Conservation (phyloP, 2,888 invertebrate genomes). For the Tachina grossa region DNA sequence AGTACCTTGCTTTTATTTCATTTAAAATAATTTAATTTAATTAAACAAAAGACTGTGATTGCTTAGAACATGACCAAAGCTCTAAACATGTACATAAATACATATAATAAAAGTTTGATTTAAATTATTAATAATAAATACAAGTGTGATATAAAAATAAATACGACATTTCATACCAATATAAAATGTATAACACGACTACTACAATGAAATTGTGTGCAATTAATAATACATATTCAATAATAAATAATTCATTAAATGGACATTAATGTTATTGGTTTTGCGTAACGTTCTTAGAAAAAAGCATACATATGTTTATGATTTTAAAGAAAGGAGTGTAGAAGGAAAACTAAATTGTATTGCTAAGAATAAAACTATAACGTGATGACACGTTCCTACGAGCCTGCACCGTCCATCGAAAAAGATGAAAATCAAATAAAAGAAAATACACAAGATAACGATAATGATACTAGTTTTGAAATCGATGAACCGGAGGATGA, state of each 20-base stretch:
- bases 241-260: slow-evolving; percentile 45
- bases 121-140: slow-evolving; percentile 3
- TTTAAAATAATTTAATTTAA: slow-evolving; percentile 9
- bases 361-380: slow-evolving; percentile 25
- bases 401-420: slow-evolving; percentile 56
- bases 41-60: slow-evolving; percentile 58
- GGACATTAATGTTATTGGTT: slow-evolving; percentile 45
- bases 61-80: slow-evolving; percentile 41
- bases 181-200: slow-evolving; percentile 19
- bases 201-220: slow-evolving; percentile 58
- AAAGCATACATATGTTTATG: slow-evolving; percentile 40
- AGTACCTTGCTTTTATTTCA: slow-evolving; percentile 34
- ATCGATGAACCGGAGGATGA: slow-evolving; percentile 77
- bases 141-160: slow-evolving; percentile 44
- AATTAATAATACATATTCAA: slow-evolving; percentile 43
- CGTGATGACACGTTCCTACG: slow-evolving; percentile 67
- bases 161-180: slow-evolving; percentile 14
- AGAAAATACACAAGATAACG: slow-evolving; percentile 65
- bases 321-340: slow-evolving; percentile 19
- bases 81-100: background rate
- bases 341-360: slow-evolving; percentile 30
- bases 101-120: slow-evolving; percentile 10
- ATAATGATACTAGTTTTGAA: slow-evolving; percentile 79
- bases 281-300: slow-evolving; percentile 50
- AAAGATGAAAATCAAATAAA: slow-evolving; percentile 58